phyloP scores from a whole-genome alignment of 2,113 vertebrate species.

The Pelecanoides urinatrix region DNA sequence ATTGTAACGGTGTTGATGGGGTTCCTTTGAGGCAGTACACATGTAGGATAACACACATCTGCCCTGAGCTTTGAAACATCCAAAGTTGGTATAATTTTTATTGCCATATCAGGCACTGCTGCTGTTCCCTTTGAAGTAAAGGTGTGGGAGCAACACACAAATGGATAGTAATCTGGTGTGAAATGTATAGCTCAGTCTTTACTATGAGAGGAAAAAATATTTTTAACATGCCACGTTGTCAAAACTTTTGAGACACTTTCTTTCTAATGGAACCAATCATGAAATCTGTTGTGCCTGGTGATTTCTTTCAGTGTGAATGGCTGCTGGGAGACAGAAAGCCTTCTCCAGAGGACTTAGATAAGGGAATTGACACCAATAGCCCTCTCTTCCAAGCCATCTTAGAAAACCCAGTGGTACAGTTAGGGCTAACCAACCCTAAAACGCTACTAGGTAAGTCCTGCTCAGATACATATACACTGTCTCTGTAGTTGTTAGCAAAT shows the following conservation, averaged over 20 bases:
- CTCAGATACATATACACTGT: not conserved
- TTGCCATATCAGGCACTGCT: not conserved
- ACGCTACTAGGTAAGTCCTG: constrained; percentile 86
- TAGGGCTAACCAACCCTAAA: constrained; percentile 96
- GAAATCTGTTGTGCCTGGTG: not conserved
- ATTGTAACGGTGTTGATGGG: not conserved
- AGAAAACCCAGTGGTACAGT: constrained; percentile 96
- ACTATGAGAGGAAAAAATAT: not conserved
- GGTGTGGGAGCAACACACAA: not conserved
- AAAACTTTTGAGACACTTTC: not conserved
- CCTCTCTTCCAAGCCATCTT: constrained; percentile 97
- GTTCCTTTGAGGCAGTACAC: not conserved
- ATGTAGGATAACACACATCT: not conserved
- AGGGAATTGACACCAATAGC: constrained; percentile 92
- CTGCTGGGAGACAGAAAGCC: constrained; percentile 95
- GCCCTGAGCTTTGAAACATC: not conserved
- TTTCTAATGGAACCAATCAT: not conserved
- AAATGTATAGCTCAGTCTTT: not conserved
- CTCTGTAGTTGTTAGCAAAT: not conserved
- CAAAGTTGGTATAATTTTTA: not conserved
- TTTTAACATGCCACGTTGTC: not conserved
- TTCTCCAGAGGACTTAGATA: constrained; percentile 93
- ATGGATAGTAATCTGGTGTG: not conserved
- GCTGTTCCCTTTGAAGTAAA: not conserved
- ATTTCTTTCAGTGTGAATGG: constrained; percentile 90